A percentile compares a stretch with the other conserved stretches of the same genome.
Conservation (phyloP, 2,888 invertebrate species). For the Brachypalpus laphriformis region DNA sequence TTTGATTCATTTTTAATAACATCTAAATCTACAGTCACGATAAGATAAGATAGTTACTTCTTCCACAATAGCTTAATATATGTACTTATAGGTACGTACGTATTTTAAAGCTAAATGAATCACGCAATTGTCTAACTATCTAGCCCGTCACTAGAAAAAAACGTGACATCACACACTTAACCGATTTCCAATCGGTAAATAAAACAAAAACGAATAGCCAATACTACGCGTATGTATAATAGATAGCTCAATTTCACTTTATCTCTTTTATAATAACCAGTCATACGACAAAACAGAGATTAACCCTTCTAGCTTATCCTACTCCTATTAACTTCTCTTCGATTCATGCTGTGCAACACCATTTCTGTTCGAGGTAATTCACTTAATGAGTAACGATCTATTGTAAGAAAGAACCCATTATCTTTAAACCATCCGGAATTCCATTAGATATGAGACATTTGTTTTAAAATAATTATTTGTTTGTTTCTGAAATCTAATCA, state of each 20-base stretch:
- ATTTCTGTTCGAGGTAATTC: background rate
- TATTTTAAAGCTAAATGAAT: background rate
- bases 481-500: slow-evolving; percentile 72
- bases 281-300: background rate
- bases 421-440: slow-evolving; percentile 21
- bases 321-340: background rate
- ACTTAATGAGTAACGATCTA: slow-evolving; percentile 6
- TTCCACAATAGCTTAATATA: background rate
- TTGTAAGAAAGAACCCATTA: background rate
- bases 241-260: background rate
- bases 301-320: background rate
- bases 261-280: background rate
- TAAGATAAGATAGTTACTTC: background rate
- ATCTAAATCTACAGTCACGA: background rate
- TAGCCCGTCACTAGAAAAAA: slow-evolving; percentile 3
- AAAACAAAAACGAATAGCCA: background rate
- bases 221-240: background rate
- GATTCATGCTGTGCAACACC: background rate
- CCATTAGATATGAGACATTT: slow-evolving; percentile 63
- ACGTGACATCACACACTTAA: slow-evolving; percentile 11
- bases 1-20: slow-evolving; percentile 11
- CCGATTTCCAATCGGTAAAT: slow-evolving; percentile 10
- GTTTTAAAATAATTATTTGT: slow-evolving; percentile 66
- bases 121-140: background rate
- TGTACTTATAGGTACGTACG: no score